phyloP scores from a whole-genome alignment of 2,888 invertebrate species.

The Lissocephala sabroskyi region DNA sequence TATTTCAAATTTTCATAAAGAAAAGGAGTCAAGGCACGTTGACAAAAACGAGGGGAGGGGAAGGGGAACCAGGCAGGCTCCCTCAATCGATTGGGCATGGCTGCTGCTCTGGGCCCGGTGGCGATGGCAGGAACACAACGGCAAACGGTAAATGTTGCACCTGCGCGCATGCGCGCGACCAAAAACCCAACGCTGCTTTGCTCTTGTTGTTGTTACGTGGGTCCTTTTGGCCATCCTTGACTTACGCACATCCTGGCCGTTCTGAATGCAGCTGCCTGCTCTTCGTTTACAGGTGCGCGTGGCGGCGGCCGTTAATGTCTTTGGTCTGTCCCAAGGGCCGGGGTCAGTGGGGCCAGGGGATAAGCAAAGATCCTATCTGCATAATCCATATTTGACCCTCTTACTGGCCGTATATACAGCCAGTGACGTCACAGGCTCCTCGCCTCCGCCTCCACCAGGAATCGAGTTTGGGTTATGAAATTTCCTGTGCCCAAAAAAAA shows the following conservation, averaged over 20 bases:
- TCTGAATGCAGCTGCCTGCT: constrained; percentile 40
- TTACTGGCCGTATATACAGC: background rate
- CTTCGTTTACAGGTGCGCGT: constrained; percentile 47
- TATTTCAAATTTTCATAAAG: constrained; percentile 41
- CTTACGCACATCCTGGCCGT: constrained; percentile 31
- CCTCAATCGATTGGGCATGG: background rate
- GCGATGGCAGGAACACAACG: constrained; percentile 18
- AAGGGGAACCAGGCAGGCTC: background rate
- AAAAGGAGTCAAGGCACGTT: constrained; percentile 5
- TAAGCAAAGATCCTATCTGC: constrained; percentile 15
- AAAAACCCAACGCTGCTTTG: background rate
- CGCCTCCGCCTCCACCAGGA: too few relatives aligned
- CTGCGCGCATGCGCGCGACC: constrained; percentile 18
- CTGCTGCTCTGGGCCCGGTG: constrained; percentile 26
- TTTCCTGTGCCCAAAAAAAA: constrained; percentile 34
- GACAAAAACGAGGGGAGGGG: constrained; percentile 2
- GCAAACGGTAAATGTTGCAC: constrained; percentile 59
- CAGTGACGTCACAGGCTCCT: constrained; percentile 32
- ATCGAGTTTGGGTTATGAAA: constrained; percentile 60
- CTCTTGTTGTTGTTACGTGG: too few relatives aligned
- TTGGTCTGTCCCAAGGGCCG: background rate
- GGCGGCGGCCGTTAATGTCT: constrained; percentile 12
- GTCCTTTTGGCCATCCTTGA: constrained; percentile 28
- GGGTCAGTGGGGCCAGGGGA: constrained; percentile 2
- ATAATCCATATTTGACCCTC: constrained; percentile 28